Conservation (phyloP, 2,797 vertebrate genomes). For the Oryzias sinensis region DNA sequence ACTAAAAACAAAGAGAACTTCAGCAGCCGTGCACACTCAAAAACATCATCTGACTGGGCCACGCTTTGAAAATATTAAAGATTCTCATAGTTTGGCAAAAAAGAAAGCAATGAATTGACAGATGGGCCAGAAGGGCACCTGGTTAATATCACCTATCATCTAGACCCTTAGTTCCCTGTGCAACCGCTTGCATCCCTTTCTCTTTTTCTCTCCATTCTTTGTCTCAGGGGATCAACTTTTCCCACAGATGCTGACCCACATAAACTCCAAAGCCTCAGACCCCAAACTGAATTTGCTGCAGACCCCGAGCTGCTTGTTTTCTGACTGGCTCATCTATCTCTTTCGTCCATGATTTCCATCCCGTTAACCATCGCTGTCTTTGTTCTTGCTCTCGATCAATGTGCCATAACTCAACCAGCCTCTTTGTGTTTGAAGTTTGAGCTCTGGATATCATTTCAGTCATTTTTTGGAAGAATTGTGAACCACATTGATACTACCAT, state of each 20-base stretch:
- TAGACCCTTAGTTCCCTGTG: conserved; percentile 59
- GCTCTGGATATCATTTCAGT: conserved; percentile 75
- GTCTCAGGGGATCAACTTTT: conserved; percentile 69
- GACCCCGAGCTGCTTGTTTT: conserved; percentile 60
- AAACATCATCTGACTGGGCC: conserved; percentile 64
- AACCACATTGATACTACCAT: conserved; percentile 62
- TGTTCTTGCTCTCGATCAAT: conserved; percentile 70
- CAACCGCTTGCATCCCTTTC: conserved; percentile 59
- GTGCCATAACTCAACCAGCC: conserved; percentile 72
- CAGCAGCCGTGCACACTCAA: conserved; percentile 29
- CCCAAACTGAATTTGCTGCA: conserved; percentile 61
- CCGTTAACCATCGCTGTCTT: conserved; percentile 58
- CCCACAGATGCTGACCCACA: conserved; percentile 66
- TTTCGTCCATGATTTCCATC: conserved; percentile 62
- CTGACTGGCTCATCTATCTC: conserved; percentile 71
- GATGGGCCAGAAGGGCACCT: conserved; percentile 67
- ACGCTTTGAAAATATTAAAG: conserved; percentile 23
- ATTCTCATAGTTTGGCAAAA: conserved; percentile 33
- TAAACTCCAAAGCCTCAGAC: conserved; percentile 63
- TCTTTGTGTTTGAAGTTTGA: conserved; percentile 70
- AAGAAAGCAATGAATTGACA: conserved; percentile 58
- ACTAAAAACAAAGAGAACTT: conserved; percentile 45
- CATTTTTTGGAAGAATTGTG: conserved; percentile 50
- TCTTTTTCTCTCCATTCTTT: conserved; percentile 42
- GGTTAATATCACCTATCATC: conserved; percentile 80